These are phyloP conservation scores for Pleuronectes platessa DNA, from an alignment of 2,113 vertebrate genomes.

Conservation along the genomic window DNA sequence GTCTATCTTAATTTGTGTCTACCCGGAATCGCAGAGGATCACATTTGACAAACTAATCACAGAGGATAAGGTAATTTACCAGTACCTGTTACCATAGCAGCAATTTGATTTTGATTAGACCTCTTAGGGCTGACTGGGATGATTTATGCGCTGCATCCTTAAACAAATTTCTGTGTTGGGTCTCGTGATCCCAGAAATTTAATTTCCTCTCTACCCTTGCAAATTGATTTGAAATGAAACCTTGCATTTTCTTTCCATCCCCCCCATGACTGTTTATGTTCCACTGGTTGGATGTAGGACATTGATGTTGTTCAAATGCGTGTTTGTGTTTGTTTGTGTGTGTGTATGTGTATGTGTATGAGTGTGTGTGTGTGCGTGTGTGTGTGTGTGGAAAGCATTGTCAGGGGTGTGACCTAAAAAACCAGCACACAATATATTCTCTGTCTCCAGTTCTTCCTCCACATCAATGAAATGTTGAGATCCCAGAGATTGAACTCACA, in stretches of 20 bases:
- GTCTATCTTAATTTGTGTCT: not conserved
- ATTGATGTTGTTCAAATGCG: not conserved
- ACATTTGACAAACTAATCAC: constrained; percentile 29
- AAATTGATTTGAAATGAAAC: not conserved
- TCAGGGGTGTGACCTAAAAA: constrained; percentile 44
- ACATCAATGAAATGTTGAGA: constrained; percentile 5
- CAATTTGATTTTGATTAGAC: constrained; percentile 39
- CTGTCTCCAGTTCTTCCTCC: constrained; percentile 9
- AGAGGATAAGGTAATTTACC: constrained; percentile 38
- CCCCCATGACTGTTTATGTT: constrained; percentile 10
- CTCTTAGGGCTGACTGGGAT: constrained; percentile 7
- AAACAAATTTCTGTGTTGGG: not conserved
- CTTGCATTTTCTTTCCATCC: not conserved
- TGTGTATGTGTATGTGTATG: not conserved
- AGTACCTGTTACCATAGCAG: constrained; percentile 36
- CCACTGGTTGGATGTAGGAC: not conserved
- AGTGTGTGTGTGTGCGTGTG: constrained; percentile 3
- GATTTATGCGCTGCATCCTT: constrained; percentile 11
- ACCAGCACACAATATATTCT: constrained; percentile 34
- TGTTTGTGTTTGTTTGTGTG: not conserved
- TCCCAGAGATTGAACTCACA: not conserved
- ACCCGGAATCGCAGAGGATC: not conserved
- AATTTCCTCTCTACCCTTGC: not conserved
- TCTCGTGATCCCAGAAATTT: not conserved
- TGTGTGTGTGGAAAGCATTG: constrained; percentile 24